Conservation (phyloP, 2,797 vertebrate species). For the Meda fulgida region DNA sequence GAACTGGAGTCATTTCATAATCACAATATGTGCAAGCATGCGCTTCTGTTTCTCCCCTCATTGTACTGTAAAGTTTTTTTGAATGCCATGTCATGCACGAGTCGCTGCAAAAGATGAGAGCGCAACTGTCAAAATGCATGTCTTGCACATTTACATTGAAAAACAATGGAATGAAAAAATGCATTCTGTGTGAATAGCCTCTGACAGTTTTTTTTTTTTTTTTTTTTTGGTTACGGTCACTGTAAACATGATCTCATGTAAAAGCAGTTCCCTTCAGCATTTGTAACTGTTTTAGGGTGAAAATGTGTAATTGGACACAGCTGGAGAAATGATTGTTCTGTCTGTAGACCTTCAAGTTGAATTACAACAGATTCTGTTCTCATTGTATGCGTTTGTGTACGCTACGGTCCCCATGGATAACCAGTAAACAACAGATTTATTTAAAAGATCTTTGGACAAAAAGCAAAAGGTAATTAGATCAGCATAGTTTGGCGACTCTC, state of each 20-base stretch:
- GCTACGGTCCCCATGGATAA: constrained; percentile 25
- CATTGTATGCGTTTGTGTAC: constrained; percentile 34
- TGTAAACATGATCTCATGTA: not conserved
- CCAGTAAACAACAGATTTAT: constrained; percentile 69
- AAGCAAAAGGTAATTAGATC: constrained; percentile 56
- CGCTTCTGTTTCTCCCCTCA: too few relatives aligned
- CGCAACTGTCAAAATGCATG: too few relatives aligned
- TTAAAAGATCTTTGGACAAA: constrained; percentile 64
- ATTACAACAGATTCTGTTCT: constrained; percentile 56
- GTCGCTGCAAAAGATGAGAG: too few relatives aligned
- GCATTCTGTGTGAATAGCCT: not conserved
- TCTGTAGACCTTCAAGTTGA: constrained; percentile 51
- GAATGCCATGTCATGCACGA: too few relatives aligned
- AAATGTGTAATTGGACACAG: not conserved
- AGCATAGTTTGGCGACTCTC: constrained; percentile 58
- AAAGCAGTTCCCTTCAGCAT: not conserved
- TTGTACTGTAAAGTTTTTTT: too few relatives aligned
- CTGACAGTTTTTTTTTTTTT: not conserved
- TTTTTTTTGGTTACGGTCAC: too few relatives aligned
- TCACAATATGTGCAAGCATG: too few relatives aligned
- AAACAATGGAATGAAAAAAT: not conserved
- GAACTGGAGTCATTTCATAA: too few relatives aligned
- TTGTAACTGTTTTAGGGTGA: not conserved
- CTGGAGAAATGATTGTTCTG: not conserved
- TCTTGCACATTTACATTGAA: not conserved